A percentile compares a stretch with the other conserved stretches of the same genome.
phyloP scores from a whole-genome alignment of 2,888 invertebrate genomes.

The Elysia crispata region DNA sequence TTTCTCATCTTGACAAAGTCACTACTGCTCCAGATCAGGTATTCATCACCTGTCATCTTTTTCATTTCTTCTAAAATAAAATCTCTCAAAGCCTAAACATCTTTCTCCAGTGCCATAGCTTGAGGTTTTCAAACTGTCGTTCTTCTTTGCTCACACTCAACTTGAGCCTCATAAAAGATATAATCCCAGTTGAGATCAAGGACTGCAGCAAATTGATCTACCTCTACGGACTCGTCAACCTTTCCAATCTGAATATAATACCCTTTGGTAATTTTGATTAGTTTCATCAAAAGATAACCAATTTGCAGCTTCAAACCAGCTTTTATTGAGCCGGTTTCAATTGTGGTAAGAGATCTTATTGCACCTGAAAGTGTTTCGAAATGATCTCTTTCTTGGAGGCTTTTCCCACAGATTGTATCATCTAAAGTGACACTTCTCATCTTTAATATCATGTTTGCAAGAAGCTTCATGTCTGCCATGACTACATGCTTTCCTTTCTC shows the following conservation, averaged over 20 bases:
- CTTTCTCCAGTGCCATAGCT: conserved; percentile 22
- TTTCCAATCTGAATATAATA: conserved; percentile 47
- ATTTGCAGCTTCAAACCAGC: conserved; percentile 9
- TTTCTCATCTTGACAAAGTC: conserved; percentile 35
- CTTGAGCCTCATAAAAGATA: conserved; percentile 33
- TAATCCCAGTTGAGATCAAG: conserved; percentile 37
- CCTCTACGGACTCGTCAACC: conserved; percentile 36
- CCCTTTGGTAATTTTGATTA: conserved; percentile 11
- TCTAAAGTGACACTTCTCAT: neutral
- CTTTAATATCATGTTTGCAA: neutral
- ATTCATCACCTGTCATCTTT: conserved; percentile 2
- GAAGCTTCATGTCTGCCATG: neutral
- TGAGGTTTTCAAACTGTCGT: conserved; percentile 20
- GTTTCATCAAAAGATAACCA: neutral
- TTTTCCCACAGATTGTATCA: neutral
- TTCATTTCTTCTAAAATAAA: conserved; percentile 14
- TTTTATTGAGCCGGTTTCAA: neutral
- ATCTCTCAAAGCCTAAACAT: neutral
- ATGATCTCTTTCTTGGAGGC: neutral
- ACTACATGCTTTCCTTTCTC: conserved; percentile 15
- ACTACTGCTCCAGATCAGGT: conserved; percentile 11
- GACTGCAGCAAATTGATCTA: conserved; percentile 22
- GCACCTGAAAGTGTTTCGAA: neutral
- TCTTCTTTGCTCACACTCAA: conserved; percentile 27
- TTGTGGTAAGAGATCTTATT: neutral